Percentiles rank a stretch among this genome's conserved stretches.
Evolutionary conservation across 2,113 vertebrate genomes (phyloP).

Genomic region (Lasiurus cinereus): DNA sequence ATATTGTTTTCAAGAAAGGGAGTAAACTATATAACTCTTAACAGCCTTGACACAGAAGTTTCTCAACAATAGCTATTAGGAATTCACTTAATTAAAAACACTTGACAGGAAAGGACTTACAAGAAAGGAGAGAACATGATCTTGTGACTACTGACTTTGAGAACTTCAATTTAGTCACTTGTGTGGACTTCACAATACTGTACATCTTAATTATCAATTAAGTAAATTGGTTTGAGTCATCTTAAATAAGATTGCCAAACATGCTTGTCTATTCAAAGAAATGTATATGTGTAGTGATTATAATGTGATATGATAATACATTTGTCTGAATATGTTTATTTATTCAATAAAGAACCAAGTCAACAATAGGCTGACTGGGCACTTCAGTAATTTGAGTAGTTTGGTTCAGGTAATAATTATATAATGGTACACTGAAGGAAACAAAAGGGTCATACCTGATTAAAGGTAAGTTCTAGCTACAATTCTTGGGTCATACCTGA

Average conservation of each 20-base stretch:
- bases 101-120: background rate
- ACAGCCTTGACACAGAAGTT: background rate
- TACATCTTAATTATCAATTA: background rate
- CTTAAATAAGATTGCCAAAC: slow-evolving; percentile 7
- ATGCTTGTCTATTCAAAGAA: background rate
- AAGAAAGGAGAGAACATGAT: background rate
- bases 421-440: background rate
- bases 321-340: background rate
- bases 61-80: background rate
- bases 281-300: background rate
- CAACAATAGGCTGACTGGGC: background rate
- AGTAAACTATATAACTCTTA: background rate
- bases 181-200: slow-evolving; percentile 10
- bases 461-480: background rate
- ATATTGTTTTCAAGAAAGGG: background rate
- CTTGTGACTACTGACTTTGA: background rate
- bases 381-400: background rate
- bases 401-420: slow-evolving; percentile 36
- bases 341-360: background rate
- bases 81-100: background rate
- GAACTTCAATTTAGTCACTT: background rate
- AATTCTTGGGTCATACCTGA: background rate
- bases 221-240: background rate
- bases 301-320: background rate
- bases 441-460: background rate